Evolutionary conservation across 2,797 vertebrate species (phyloP).

Genomic region (Thaleichthys pacificus): DNA sequence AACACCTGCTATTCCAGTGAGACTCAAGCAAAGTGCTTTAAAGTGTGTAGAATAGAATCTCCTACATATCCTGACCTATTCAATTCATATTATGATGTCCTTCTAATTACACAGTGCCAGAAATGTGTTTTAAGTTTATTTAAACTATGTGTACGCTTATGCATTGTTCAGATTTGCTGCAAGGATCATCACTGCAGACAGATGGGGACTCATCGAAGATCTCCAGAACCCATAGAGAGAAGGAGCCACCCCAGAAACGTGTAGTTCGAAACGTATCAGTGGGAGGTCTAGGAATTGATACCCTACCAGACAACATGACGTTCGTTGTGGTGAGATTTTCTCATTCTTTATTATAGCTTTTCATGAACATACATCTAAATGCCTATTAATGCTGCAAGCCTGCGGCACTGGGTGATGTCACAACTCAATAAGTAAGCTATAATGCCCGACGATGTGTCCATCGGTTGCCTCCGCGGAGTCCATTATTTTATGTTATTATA

Average conservation of each 20-base stretch:
- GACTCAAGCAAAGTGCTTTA: too few relatives aligned
- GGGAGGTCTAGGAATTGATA: conserved; percentile 78
- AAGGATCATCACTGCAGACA: conserved; percentile 36
- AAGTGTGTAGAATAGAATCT: too few relatives aligned
- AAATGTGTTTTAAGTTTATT: neutral
- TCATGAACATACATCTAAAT: neutral
- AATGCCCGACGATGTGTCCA: too few relatives aligned
- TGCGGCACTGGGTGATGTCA: too few relatives aligned
- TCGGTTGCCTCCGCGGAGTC: too few relatives aligned
- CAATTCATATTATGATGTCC: too few relatives aligned
- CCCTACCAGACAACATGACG: conserved; percentile 79
- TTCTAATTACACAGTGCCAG: too few relatives aligned
- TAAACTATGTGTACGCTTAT: neutral
- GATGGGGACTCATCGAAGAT: conserved; percentile 44
- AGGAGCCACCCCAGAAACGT: conserved; percentile 60
- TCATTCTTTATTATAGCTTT: neutral
- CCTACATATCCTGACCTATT: too few relatives aligned
- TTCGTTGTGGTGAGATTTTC: conserved; percentile 80
- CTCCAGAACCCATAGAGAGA: conserved; percentile 56
- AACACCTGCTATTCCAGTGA: too few relatives aligned
- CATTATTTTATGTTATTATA: too few relatives aligned
- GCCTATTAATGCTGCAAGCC: neutral
- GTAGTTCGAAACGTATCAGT: conserved; percentile 73
- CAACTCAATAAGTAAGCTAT: too few relatives aligned
- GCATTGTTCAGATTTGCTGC: conserved; percentile 51